Conservation (phyloP, 2,113 vertebrate species). For the Peucedramus taeniatus region DNA sequence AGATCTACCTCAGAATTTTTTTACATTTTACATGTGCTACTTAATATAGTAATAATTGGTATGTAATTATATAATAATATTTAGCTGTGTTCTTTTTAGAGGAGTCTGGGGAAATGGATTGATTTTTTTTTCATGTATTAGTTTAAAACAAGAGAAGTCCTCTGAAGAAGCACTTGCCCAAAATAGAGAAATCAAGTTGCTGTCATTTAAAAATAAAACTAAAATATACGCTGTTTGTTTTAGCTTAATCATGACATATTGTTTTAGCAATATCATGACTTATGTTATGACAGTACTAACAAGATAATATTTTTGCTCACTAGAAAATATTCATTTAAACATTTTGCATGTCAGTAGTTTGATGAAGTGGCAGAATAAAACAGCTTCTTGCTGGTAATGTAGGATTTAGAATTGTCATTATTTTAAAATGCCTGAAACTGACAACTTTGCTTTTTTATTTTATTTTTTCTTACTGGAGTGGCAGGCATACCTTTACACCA, state of each 20-base stretch:
- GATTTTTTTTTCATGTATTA: background rate
- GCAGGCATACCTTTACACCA: background rate
- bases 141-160: background rate
- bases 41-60: background rate
- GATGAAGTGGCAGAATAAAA: background rate
- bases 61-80: background rate
- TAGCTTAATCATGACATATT: background rate
- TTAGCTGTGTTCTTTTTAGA: background rate
- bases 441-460: background rate
- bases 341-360: background rate
- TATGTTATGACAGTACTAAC: background rate
- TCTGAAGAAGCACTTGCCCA: background rate
- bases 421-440: background rate
- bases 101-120: background rate
- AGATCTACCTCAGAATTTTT: background rate
- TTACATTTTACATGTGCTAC: background rate
- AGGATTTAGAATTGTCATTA: background rate
- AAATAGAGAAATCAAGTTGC: background rate
- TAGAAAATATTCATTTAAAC: background rate
- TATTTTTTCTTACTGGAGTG: background rate
- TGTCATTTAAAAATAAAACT: background rate
- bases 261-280: background rate
- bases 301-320: background rate
- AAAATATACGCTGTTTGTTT: background rate
- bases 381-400: background rate